Conservation (phyloP, 2,797 vertebrate species). For the Morelia viridis region DNA sequence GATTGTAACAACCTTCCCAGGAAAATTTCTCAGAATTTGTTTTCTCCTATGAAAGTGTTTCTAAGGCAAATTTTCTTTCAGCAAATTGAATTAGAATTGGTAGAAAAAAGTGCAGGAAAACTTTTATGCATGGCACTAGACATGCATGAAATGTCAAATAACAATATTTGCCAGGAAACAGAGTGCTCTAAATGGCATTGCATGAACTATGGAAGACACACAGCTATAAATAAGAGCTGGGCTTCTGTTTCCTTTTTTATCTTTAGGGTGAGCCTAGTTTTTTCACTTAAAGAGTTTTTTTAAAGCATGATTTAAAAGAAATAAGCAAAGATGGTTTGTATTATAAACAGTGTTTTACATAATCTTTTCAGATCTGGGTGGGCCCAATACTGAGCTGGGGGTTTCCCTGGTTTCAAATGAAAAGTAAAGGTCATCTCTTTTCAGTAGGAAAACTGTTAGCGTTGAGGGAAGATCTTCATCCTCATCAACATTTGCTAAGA, state of each 20-base stretch:
- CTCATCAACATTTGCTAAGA: conserved; percentile 44
- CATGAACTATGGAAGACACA: neutral
- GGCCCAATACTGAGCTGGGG: conserved; percentile 39
- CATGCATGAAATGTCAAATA: neutral
- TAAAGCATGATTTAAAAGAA: neutral
- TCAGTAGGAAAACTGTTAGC: conserved; percentile 52
- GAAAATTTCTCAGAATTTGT: neutral
- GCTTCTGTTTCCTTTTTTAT: neutral
- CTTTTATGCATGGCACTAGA: neutral
- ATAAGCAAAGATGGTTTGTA: neutral
- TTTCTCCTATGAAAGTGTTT: neutral
- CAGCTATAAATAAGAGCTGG: neutral
- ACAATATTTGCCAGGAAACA: neutral
- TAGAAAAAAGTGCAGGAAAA: neutral
- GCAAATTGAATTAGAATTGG: neutral
- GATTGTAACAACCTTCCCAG: too few species aligned
- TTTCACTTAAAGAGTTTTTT: too few species aligned
- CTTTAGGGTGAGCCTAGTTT: neutral
- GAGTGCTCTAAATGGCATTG: neutral
- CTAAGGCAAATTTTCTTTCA: neutral
- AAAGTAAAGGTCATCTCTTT: conserved; percentile 44
- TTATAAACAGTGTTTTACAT: neutral
- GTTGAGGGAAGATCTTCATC: conserved; percentile 48
- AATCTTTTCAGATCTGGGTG: conserved; percentile 49
- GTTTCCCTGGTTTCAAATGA: conserved; percentile 25